These are phyloP conservation scores for Diploptera punctata DNA, from an alignment of 2,888 invertebrate species.

Conservation along the genomic window DNA sequence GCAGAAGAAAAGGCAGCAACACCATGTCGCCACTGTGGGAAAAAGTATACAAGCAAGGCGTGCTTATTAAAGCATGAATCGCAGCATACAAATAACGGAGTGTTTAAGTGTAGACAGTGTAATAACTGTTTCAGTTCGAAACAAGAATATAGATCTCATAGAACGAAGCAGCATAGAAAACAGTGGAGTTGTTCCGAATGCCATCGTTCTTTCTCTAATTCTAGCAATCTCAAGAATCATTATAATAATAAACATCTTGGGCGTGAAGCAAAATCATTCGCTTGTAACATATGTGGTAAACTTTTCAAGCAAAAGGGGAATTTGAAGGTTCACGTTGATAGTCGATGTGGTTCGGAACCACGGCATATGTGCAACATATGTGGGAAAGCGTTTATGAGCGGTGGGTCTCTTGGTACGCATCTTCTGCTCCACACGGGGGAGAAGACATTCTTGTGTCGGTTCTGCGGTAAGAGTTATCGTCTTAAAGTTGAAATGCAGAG, in stretches of 20 bases:
- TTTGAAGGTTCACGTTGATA: constrained; percentile 56
- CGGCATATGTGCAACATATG: constrained; percentile 47
- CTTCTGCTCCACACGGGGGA: constrained; percentile 50
- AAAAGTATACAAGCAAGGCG: constrained; percentile 17
- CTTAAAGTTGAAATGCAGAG: constrained; percentile 53
- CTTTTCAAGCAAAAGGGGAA: constrained; percentile 54
- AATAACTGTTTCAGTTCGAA: constrained; percentile 14
- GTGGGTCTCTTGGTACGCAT: constrained; percentile 52
- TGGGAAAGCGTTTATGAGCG: constrained; percentile 50
- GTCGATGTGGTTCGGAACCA: constrained; percentile 53
- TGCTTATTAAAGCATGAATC: constrained; percentile 30
- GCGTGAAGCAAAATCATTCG: background rate
- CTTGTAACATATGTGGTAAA: constrained; percentile 51
- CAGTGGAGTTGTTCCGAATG: constrained; percentile 13
- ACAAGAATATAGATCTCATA: constrained; percentile 21
- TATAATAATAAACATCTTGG: constrained; percentile 13
- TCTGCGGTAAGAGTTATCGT: constrained; percentile 52
- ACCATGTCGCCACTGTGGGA: constrained; percentile 23
- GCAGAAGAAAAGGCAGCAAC: background rate
- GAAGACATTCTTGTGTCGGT: constrained; percentile 50
- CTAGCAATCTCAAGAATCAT: constrained; percentile 23
- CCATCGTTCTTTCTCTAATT: constrained; percentile 23
- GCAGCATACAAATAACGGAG: constrained; percentile 14
- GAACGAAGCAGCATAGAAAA: constrained; percentile 11
- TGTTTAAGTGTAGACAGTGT: constrained; percentile 22